Conservation (phyloP, 2,113 vertebrate species). For the Solea solea region DNA sequence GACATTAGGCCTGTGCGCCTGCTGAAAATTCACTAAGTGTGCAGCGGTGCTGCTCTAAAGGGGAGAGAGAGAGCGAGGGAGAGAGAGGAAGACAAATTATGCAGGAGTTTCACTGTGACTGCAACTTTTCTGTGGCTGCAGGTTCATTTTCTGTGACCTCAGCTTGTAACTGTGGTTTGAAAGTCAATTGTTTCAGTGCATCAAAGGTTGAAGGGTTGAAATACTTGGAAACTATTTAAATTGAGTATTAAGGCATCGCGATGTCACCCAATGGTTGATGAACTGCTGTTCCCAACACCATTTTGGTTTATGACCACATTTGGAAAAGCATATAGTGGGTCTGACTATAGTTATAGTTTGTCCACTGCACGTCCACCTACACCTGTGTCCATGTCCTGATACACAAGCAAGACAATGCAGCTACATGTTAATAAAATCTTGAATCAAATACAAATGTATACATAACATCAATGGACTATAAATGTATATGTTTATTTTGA, state of each 20-base stretch:
- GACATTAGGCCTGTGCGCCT: conserved; percentile 17
- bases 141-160: background rate
- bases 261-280: too few relatives aligned
- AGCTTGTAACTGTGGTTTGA: background rate
- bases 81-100: background rate
- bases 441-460: too few relatives aligned
- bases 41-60: background rate
- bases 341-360: background rate
- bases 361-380: background rate
- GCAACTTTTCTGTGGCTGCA: background rate
- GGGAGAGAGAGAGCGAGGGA: background rate
- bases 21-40: conserved; percentile 17
- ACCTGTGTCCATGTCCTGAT: background rate
- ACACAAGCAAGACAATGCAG: too few relatives aligned
- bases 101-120: background rate
- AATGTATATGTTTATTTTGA: too few relatives aligned
- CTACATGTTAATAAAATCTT: too few relatives aligned
- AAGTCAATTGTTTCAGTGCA: background rate
- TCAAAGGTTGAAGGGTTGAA: too few relatives aligned
- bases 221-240: too few relatives aligned
- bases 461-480: too few relatives aligned
- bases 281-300: too few relatives aligned
- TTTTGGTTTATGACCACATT: background rate
- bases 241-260: too few relatives aligned
- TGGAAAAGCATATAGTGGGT: background rate